Base-by-base conservation (phyloP, 2,888 invertebrate species). In the Metellina segmentata region DNA sequence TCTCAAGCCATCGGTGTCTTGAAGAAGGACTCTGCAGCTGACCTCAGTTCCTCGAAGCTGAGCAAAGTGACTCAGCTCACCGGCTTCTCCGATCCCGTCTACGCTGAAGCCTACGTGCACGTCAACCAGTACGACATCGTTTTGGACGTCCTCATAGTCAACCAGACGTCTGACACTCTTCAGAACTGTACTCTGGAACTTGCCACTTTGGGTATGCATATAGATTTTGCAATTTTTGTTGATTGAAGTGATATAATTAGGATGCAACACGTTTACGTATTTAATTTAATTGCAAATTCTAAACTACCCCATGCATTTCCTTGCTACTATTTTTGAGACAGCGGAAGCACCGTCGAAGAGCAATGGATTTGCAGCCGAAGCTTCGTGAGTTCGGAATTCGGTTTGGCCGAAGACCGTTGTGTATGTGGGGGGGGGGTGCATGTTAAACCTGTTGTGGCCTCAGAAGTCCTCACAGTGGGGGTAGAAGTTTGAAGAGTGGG, bases 111-210 rank as follows among this genome's bases (percentile, higher is more conserved):
- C n/a, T 98, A 99, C 94, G 99, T 99, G 1, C 97, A 99, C 95
- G 99, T 99, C 94, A 99, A 99, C 95, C 99, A 99, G 95, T 99
- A 99, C 95, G 99, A 99, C 95, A 99, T 99, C 94, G 99, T 99
- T 77, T 96, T 99, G 75, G 99, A 99, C 95, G 99, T 99, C 72
- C 96, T 99, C 51, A 97, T 99, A 93, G 99, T 99, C 52, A 99
- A 99, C 95, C 99, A 99, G 96, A 99, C 99, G 16, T 79, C 95
- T 95, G 99, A 99, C 95, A 99, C 99, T 0, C 96, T 99, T 93
- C 99, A 99, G 96, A 99, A 99, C 95, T 98, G 99, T 94, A 98
- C 98, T 0, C 96, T 99, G 94, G 99, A 99, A 95, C 96, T 99
- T 95, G 99, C 99, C 1, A 99, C 99, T 0, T 96, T 99, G 94